A percentile compares a stretch with the other conserved stretches of the same genome.
These are phyloP conservation scores for Epicampocera succincta DNA, from an alignment of 2,888 invertebrate genomes.

Conservation along the genomic window DNA sequence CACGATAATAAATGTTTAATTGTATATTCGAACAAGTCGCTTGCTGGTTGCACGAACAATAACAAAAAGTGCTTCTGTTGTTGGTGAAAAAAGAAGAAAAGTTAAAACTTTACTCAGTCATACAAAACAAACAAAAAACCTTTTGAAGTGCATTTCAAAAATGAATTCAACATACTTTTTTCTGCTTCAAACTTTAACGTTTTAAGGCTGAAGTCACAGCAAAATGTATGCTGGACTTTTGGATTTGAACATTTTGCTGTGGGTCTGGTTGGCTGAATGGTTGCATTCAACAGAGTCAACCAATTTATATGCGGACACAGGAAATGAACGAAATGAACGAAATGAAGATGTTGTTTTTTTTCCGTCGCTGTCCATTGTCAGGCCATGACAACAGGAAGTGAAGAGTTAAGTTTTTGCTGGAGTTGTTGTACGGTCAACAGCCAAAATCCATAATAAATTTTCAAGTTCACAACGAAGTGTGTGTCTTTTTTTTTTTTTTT, in stretches of 20 bases:
- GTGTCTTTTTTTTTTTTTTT: slow-evolving; percentile 20
- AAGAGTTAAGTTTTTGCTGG: neutral
- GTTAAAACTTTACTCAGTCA: slow-evolving; percentile 35
- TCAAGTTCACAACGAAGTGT: slow-evolving; percentile 64
- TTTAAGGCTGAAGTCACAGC: slow-evolving; percentile 31
- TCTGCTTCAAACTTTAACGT: slow-evolving; percentile 4
- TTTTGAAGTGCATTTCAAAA: slow-evolving; percentile 42
- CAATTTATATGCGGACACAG: slow-evolving; percentile 67
- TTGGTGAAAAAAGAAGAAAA: neutral
- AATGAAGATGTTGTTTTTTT: slow-evolving; percentile 52
- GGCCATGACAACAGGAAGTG: neutral
- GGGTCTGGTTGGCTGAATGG: slow-evolving; percentile 41
- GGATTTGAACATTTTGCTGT: neutral
- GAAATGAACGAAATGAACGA: too few relatives aligned
- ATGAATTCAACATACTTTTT: slow-evolving; percentile 4
- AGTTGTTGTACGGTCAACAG: slow-evolving; percentile 18
- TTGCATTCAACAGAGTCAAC: slow-evolving; percentile 63
- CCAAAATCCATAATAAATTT: slow-evolving; percentile 59
- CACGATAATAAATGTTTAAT: slow-evolving; percentile 68
- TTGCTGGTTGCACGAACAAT: slow-evolving; percentile 28
- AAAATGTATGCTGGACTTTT: slow-evolving; percentile 26
- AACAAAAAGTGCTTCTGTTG: slow-evolving; percentile 6
- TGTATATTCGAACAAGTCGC: slow-evolving; percentile 46
- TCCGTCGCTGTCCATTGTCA: slow-evolving; percentile 19
- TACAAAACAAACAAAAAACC: slow-evolving; percentile 17